Conservation (phyloP, 1,140 invertebrate genomes). For the Rhagoletis zephyria region DNA sequence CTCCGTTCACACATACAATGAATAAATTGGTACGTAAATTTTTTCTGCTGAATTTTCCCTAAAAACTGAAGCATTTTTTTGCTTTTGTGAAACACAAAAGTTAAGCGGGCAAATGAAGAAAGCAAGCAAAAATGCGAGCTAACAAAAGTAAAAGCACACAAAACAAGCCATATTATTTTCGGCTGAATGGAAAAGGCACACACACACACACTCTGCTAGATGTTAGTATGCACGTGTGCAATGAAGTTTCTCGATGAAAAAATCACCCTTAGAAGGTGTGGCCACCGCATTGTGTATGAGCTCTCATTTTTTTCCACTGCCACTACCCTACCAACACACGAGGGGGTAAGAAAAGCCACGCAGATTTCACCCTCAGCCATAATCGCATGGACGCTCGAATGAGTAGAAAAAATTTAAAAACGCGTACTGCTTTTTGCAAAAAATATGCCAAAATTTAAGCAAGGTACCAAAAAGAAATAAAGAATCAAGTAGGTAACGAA, state of each 20-base stretch:
- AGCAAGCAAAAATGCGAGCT: no score
- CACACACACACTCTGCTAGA: conserved; percentile 36
- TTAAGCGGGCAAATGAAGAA: conserved; percentile 32
- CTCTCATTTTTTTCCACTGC: conserved; percentile 57
- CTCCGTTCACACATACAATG: background rate
- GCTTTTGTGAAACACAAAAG: conserved; percentile 35
- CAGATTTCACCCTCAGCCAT: background rate
- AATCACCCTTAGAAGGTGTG: conserved; percentile 73
- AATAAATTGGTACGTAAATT: background rate
- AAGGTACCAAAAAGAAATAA: background rate
- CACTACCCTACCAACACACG: background rate
- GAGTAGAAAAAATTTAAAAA: conserved; percentile 11
- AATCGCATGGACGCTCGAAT: background rate
- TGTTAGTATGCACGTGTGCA: conserved; percentile 20
- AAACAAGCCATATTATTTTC: conserved; percentile 55
- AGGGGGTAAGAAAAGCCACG: conserved; percentile 7
- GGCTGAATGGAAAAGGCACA: background rate
- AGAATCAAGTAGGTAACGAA: conserved; percentile 6
- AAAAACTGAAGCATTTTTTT: conserved; percentile 29
- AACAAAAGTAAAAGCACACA: conserved; percentile 64
- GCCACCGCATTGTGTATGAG: conserved; percentile 59
- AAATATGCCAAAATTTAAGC: background rate
- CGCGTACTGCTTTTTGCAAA: background rate
- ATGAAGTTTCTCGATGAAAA: conserved; percentile 52
- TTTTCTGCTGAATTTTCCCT: background rate